A percentile compares a stretch with the other conserved stretches of the same genome.
phyloP scores from a whole-genome alignment of 2,113 vertebrate genomes.

The Oryzias curvinotus region DNA sequence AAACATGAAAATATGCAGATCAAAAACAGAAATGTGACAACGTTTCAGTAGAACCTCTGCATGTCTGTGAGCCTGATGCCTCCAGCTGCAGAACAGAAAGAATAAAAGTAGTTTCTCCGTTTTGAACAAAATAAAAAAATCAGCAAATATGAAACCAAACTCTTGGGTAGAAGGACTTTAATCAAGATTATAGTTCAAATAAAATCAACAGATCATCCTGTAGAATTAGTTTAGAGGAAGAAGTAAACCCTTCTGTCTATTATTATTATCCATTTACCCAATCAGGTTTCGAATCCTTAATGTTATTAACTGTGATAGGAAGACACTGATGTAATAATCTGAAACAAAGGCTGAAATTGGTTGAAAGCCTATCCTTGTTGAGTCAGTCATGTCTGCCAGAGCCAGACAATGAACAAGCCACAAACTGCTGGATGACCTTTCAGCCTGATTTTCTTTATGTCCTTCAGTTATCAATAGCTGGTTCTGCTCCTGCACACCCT shows the following conservation, averaged over 20 bases:
- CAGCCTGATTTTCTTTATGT: not conserved
- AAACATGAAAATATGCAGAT: not conserved
- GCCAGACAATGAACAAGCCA: conserved; percentile 25
- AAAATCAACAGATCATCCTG: too few species aligned
- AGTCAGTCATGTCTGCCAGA: conserved; percentile 4
- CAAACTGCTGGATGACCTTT: conserved; percentile 11
- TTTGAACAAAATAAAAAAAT: too few species aligned
- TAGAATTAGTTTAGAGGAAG: not conserved
- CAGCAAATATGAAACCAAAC: too few species aligned
- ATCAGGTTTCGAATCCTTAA: conserved; percentile 8
- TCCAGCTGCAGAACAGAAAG: too few species aligned
- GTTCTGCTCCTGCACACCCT: not conserved
- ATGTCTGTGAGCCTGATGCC: too few species aligned
- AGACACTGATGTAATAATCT: conserved; percentile 12
- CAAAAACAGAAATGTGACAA: too few species aligned
- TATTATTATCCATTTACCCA: not conserved
- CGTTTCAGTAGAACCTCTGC: too few species aligned
- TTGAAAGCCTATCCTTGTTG: conserved; percentile 13
- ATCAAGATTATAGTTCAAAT: too few species aligned
- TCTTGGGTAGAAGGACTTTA: too few species aligned
- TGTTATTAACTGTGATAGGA: conserved; percentile 10
- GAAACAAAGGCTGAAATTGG: conserved; percentile 18
- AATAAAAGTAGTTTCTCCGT: too few species aligned
- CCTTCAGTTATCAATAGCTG: conserved; percentile 12
- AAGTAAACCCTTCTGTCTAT: not conserved